Base-by-base conservation (phyloP, 2,113 vertebrate species). In the Corythaixoides concolor region DNA sequence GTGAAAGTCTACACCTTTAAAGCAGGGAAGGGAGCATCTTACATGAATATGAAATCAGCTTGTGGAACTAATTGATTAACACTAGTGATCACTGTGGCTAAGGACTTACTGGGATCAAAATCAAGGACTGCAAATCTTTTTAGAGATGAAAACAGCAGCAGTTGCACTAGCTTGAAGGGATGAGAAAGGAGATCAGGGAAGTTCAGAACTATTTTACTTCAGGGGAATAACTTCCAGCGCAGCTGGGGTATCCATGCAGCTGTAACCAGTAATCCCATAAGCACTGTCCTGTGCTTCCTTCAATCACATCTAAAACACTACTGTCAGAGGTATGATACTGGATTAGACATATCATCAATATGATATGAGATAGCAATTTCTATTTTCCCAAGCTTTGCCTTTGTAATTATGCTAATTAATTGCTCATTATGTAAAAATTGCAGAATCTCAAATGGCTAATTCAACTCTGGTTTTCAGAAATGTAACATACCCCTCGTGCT, bases 51-150 rank as follows among this genome's bases (percentile, higher is more conserved):
- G 37, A 83, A 92, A 90, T 41, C 26, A 39, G 2, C 22, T 35
- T 82, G 41, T 60, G 58, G 39, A 93, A 79, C 43, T 63, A 92
- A 92, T 95, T 95, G 28, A 47, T 60, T 93, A 70, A 55, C 49
- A 49, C 8, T 49, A 49, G 52, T 32, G 21, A 88, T 62, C 32
- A 62, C 5, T 52, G 37, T 62, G 18, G 20, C 39, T 55, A 50
- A 75, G 7, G 19, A 24, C 18, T 85, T 93, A 47, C 8, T 72
- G 28, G 18, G 20, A 72, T 90, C 83, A 88, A 74, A 95, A 91
- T 59, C 33, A 80, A 88, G 74, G 59, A 50, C 33, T 69, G 22
- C 9, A 83, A 73, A 86, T 93, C 12, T 52, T 89, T 89, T 88
- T 52, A 70, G 21, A 62, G 39, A 80, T 83, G 12, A 67, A 83